Evolutionary conservation across 2,113 vertebrate genomes (phyloP), one percentile per base, ranked within the genome.

Genomic region (Benitochromis conjunctus): DNA sequence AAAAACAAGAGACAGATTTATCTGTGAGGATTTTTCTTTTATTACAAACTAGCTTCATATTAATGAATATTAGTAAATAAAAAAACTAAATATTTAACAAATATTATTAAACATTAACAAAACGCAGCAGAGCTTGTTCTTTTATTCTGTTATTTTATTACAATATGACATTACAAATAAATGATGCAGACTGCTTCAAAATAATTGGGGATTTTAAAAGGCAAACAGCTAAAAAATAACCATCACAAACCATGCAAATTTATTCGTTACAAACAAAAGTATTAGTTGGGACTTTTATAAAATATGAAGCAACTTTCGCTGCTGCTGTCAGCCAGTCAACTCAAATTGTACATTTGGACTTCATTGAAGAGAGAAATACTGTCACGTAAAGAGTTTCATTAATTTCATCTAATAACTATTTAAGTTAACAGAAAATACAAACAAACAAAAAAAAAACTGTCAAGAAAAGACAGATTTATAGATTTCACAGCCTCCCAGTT

Each of bases 171-270:
- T 58, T 31, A 85, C 31, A 80, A 82, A 79, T 74, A 69, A 82
- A 34, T 36, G 19, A n/a, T 24, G 43, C 11, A 53, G 62, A 26
- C 48, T 2, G 53, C 18, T 56, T 77, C 14, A 48, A 88, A 85
- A 58, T 12, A 5, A 64, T 36, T 14, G 1, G 13, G 10, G 71
- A 51, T 62, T 16, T 66, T 60, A 56, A 38, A 82, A 81, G 9
- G 55, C 16, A 79, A 87, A 87, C 11, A 57, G 48, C 56, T 79
- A 79, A 87, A 82, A 86, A 87, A 12, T 31, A 18, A 76, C 34
- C 5, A 51, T 69, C 26, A 83, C 53, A 81, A 5, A 62, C 60
- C 66, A 86, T 77, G 46, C 85, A 55, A 53, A 76, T 69, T 14
- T 80, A 36, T 38, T 51, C 9, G 55, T 41, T 10, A 54, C 38